Base-by-base conservation (phyloP, 2,888 invertebrate species). In the Drosophila basisetae region DNA sequence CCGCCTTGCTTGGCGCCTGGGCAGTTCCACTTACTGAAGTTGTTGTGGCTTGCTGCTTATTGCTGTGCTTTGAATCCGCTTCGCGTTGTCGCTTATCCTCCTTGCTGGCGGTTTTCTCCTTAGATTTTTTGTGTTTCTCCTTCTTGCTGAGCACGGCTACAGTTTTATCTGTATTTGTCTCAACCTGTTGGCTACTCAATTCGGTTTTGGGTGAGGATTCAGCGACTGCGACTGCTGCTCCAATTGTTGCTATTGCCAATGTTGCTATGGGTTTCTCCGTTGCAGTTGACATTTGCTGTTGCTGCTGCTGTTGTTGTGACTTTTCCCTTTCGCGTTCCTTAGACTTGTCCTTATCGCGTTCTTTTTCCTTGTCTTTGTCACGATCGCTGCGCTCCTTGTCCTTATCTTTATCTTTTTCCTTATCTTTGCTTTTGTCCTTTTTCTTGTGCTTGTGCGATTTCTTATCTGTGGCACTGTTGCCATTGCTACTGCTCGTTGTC, bases 361-460 rank as follows among this genome's bases (percentile, higher is more conserved):
- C 85, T 58, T 77, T 80, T 37, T 77, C 74, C 37, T 83, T 83
- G 4, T 82, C 82, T 13, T 83, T 82, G 16, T 85, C 79, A 7
- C 85, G 85, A 16, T 81, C 78, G 30, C 33, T 39, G n/a, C 73
- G 70, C 25, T 89, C 89, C 52, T 84, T 88, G 10, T 89, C 80
- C 56, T 86, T 90, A 13, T 91, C 84, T 70, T 91, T 91, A n/a
- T 92, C 91, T 84, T 95, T 95, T 55, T 95, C 95, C 83, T 95
- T 95, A 25, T 96, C 96, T 89, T 95, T 94, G 88, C 95, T 96
- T 85, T 96, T 96, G 78, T 95, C 95, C 91, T 95, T 95, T 91
- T 95, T 95, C 93, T 95, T 95, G 79, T 95, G 95, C 89, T 95
- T 95, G 78, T 95, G 95, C 82, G 94, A 94, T 75, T 94, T 94